Percentiles rank a stretch among this genome's conserved stretches.
Conservation (phyloP, 53 echinoderm and acorn worm genomes). For the Holothuria scabra region DNA sequence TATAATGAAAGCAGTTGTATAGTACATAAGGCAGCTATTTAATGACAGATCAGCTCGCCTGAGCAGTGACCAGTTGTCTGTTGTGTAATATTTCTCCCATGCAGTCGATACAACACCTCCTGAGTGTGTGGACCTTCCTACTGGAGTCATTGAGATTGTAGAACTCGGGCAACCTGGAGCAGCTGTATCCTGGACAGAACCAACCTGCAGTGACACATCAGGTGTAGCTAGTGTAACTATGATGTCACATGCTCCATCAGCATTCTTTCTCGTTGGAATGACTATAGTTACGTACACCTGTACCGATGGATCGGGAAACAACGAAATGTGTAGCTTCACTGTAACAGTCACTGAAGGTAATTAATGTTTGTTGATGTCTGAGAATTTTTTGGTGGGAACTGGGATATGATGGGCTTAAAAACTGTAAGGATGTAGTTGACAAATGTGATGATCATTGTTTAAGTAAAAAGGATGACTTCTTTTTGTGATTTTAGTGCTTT, state of each 20-base stretch:
- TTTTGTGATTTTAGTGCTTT: too few relatives aligned
- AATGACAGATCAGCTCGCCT: too few relatives aligned
- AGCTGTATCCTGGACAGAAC: slow-evolving; percentile 30
- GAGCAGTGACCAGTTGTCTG: too few relatives aligned
- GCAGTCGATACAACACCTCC: slow-evolving; percentile 58
- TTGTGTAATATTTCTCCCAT: not conserved
- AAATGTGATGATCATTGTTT: too few relatives aligned
- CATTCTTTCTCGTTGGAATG: slow-evolving; percentile 56
- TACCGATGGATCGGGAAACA: slow-evolving; percentile 58
- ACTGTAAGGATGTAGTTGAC: too few relatives aligned
- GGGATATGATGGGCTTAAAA: not conserved
- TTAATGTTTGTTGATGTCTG: not conserved
- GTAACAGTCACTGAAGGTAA: slow-evolving; percentile 65
- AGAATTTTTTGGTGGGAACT: slow-evolving; percentile 17
- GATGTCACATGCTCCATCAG: slow-evolving; percentile 21
- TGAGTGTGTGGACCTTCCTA: slow-evolving; percentile 42
- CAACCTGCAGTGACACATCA: slow-evolving; percentile 48
- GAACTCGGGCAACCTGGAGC: slow-evolving; percentile 20
- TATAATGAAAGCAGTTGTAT: too few relatives aligned
- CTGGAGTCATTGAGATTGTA: slow-evolving; percentile 23
- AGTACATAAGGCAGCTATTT: too few relatives aligned
- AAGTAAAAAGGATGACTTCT: too few relatives aligned
- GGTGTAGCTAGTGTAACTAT: slow-evolving; percentile 42
- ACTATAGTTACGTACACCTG: slow-evolving; percentile 61
- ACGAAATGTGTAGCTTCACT: slow-evolving; percentile 62